Base-by-base conservation (phyloP, 1,140 invertebrate genomes). In the Drusus annulatus region DNA sequence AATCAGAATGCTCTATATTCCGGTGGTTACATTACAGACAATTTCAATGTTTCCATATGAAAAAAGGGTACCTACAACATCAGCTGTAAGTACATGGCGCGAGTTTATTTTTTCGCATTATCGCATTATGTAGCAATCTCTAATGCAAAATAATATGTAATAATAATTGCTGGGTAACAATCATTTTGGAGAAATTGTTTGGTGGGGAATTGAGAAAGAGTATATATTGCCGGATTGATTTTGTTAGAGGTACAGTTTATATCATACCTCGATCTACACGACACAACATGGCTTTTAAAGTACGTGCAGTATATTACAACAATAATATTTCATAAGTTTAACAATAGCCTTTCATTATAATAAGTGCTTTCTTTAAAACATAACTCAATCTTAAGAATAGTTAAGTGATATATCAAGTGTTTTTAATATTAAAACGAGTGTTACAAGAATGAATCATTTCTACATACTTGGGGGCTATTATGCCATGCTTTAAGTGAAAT, bases 71-170 rank as follows among this genome's bases (percentile, higher is more conserved):
- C 36, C 36, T 45, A 45, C 36, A 13, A 8, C 36, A 45, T 45
- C 10, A 45, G 36, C 36, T 8, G 36, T 13, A 45, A 45, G n/a
- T 28, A 21, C 56, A 16, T 25, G n/a, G 62, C 28, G 28, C 25
- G 56, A 19, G 19, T 19, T 79, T 80, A 80, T 75, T 75, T 58
- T 65, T 65, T 65, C 36, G 36, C 36, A 45, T 45, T 65, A 25
- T 65, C 21, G 21, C 62, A 25, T n/a, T n/a, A 28, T 65, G 21
- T 2, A 3, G 62, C 21, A 65, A 65, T 65, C 21, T 65, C 62
- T 21, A 28, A 65, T 65, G 25, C 25, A n/a, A 65, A 65, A 45
- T 45, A 45, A 65, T 65, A 60, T 60, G 56, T 65, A 65, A 25
- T 65, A 65, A 28, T 65, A 65, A 65, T 65, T 65, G 21, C 62